Conservation (phyloP, 2,888 invertebrate species). For the Athalia cordata region DNA sequence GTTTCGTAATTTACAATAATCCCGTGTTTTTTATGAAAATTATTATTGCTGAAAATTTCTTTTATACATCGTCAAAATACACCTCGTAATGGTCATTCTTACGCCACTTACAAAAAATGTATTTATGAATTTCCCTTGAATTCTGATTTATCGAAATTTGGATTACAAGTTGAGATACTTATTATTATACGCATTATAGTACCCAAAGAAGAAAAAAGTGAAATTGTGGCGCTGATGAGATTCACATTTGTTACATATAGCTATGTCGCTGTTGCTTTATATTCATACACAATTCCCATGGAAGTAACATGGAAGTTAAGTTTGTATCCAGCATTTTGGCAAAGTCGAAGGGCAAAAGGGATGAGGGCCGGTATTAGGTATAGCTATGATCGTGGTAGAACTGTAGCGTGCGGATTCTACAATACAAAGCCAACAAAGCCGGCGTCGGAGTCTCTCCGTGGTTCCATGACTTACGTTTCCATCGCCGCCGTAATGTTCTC, state of each 20-base stretch:
- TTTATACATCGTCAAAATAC: not conserved
- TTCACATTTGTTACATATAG: not conserved
- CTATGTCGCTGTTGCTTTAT: too few species aligned
- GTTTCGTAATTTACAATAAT: slow-evolving; percentile 63
- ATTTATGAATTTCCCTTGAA: too few species aligned
- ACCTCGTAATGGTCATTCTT: too few species aligned
- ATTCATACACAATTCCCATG: too few species aligned
- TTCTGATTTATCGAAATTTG: too few species aligned
- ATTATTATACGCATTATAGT: not conserved
- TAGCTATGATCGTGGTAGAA: slow-evolving; percentile 50
- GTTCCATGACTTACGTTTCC: slow-evolving; percentile 9
- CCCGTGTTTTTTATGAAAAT: slow-evolving; percentile 1
- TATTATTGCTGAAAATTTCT: not conserved
- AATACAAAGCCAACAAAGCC: slow-evolving; percentile 50
- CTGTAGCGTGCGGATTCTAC: slow-evolving; percentile 52
- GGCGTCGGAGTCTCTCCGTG: slow-evolving; percentile 27
- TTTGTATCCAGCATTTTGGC: too few species aligned
- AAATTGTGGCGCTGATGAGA: not conserved
- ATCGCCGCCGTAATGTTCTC: slow-evolving; percentile 47
- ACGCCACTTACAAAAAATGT: too few species aligned
- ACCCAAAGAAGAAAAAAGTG: not conserved
- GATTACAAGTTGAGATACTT: too few species aligned
- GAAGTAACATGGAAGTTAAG: too few species aligned
- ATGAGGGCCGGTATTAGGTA: slow-evolving; percentile 20
- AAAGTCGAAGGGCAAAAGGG: too few species aligned